These are phyloP conservation scores for Drosophila acutilabella DNA, from an alignment of 2,888 invertebrate genomes.

Conservation along the genomic window DNA sequence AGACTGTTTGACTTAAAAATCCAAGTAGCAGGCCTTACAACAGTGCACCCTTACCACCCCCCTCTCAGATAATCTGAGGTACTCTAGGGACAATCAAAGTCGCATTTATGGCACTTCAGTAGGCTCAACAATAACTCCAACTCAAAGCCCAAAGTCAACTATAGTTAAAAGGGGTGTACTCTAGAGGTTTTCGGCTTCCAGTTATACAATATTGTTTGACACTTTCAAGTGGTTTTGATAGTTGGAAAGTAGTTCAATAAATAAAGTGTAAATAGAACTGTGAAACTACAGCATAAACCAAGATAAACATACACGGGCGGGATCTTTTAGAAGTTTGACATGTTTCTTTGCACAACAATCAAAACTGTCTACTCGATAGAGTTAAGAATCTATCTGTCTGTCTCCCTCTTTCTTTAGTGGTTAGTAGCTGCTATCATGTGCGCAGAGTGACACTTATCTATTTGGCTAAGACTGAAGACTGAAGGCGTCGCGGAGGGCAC, in stretches of 20 bases:
- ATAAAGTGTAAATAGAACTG: conserved; percentile 52
- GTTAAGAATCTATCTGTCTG: conserved; percentile 31
- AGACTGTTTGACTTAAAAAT: conserved; percentile 71
- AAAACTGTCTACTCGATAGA: conserved; percentile 49
- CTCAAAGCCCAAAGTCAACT: background rate
- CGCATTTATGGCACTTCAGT: conserved; percentile 66
- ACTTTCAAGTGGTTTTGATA: conserved; percentile 61
- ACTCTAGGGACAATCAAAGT: conserved; percentile 67
- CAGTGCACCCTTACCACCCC: conserved; percentile 6
- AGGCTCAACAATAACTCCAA: conserved; percentile 32
- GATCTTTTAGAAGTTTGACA: conserved; percentile 57
- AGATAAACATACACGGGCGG: conserved; percentile 50
- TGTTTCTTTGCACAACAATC: conserved; percentile 64
- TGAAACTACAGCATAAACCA: conserved; percentile 14
- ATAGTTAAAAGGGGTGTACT: background rate
- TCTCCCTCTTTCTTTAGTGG: conserved; percentile 1
- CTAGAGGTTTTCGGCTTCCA: conserved; percentile 40
- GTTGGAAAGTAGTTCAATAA: conserved; percentile 70
- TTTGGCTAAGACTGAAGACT: conserved; percentile 51
- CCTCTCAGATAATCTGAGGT: conserved; percentile 42
- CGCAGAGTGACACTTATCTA: conserved; percentile 74
- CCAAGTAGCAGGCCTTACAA: conserved; percentile 56
- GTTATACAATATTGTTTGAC: conserved; percentile 72
- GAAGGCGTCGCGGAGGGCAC: conserved; percentile 21
- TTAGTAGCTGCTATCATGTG: conserved; percentile 30